Evolutionary conservation across 2,797 vertebrate genomes (phyloP), one percentile per base, ranked within the genome.

Genomic region (Myiotriccus ornatus): DNA sequence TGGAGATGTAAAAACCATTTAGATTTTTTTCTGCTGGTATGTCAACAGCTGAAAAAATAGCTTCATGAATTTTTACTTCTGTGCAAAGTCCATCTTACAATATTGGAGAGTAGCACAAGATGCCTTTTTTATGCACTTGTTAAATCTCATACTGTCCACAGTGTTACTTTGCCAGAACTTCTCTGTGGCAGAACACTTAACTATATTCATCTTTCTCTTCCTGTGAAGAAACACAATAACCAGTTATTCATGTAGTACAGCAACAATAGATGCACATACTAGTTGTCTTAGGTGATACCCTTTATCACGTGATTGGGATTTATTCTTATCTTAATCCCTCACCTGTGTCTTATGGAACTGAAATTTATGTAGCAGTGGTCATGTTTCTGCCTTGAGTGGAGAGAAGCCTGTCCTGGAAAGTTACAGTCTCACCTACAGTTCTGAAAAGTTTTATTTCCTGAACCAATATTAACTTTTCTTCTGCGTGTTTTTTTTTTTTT

Each of bases 181-280:
- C 70, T 69, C 30, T 37, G 34, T 74, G 43, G 28, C 60, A 59
- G 35, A 70, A 41, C 18, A 11, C 18, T 27, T 67, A 2, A 16
- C 30, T 74, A 17, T 65, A 30, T n/a, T 56, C 32, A 44, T 83
- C 15, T 47, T 75, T 41, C 8, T 65, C 3, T 86, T 52, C 7
- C 11, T 92, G 20, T 57, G 69, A 81, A 56, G 30, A 56, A 86
- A 46, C 39, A 25, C 6, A 56, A 7, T 81, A 71, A 2, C 10
- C 5, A 37, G 0, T 60, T 57, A 39, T 6, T 86, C 27, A 78
- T 20, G 14, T 56, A 15, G 6, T 70, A 21, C 34, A 75, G 22
- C 18, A 68, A 1, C 47, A 34, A 0, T 34, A 27, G 6, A 10
- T 52, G 32, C 47, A 16, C 3, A 1, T 76, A 8, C 2, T 30